Percentiles rank a stretch among this genome's conserved stretches.
Conservation (phyloP, 2,888 invertebrate genomes). For the Crematogaster levior region DNA sequence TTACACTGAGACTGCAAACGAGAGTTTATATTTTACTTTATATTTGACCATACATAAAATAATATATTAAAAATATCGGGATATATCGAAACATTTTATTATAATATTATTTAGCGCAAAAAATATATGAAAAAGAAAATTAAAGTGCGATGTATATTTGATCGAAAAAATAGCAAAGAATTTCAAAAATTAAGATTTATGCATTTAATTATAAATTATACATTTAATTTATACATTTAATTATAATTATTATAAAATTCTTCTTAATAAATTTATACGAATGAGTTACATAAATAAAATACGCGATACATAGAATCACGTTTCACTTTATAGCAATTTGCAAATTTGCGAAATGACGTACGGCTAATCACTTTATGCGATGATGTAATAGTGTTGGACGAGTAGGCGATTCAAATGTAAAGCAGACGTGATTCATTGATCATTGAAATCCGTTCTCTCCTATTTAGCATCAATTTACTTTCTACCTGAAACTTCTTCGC, state of each 20-base stretch:
- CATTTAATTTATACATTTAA: no score
- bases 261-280: neutral
- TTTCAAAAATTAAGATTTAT: neutral
- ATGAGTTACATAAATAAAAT: no score
- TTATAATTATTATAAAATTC: no score
- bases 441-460: neutral
- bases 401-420: conserved; percentile 2
- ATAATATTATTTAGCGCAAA: neutral
- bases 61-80: neutral
- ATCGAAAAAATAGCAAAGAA: neutral
- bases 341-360: neutral
- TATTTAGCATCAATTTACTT: neutral
- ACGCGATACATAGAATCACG: neutral
- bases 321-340: neutral
- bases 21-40: neutral
- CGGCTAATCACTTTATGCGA: neutral
- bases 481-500: neutral
- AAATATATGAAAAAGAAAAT: neutral
- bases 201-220: no score
- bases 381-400: neutral
- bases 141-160: neutral
- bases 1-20: neutral
- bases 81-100: neutral
- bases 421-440: neutral
- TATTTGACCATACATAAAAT: neutral